phyloP scores from a whole-genome alignment of 2,797 vertebrate genomes.

The Okamejei kenojei region DNA sequence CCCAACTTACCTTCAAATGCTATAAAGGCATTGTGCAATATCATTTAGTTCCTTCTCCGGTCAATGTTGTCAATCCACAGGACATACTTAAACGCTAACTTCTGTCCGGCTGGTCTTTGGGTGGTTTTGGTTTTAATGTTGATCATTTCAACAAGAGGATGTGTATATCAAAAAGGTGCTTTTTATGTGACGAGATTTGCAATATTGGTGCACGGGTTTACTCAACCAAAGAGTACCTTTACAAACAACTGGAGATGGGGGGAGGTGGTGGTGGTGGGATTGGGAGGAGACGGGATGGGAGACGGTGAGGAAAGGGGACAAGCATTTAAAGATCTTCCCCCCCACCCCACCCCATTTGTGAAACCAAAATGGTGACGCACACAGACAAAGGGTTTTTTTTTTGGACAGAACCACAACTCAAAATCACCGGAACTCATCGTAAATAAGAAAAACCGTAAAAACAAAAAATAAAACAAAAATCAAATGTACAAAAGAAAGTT shows the following conservation, averaged over 20 bases:
- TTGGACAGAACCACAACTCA: conserved; percentile 57
- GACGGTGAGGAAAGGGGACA: too few species aligned
- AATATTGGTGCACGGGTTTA: conserved; percentile 54
- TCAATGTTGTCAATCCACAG: background rate
- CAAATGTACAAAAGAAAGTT: conserved; percentile 79
- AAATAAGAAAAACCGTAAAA: conserved; percentile 55
- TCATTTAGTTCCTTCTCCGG: conserved; percentile 21
- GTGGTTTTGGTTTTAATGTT: background rate
- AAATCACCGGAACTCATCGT: conserved; percentile 57
- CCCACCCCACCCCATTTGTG: background rate
- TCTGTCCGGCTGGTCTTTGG: background rate
- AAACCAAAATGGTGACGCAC: background rate
- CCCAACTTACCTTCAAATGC: conserved; percentile 27
- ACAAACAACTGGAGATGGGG: conserved; percentile 47
- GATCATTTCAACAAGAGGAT: background rate
- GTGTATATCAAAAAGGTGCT: background rate
- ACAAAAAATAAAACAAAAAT: conserved; percentile 39
- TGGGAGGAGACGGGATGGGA: too few species aligned
- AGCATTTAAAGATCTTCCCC: background rate
- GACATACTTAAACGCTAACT: background rate
- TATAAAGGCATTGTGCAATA: conserved; percentile 30
- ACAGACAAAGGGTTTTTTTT: background rate
- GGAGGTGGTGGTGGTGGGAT: too few species aligned
- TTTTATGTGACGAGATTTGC: background rate
- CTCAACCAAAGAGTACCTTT: conserved; percentile 70